phyloP scores from a whole-genome alignment of 2,113 vertebrate species.

The Chloebia gouldiae region DNA sequence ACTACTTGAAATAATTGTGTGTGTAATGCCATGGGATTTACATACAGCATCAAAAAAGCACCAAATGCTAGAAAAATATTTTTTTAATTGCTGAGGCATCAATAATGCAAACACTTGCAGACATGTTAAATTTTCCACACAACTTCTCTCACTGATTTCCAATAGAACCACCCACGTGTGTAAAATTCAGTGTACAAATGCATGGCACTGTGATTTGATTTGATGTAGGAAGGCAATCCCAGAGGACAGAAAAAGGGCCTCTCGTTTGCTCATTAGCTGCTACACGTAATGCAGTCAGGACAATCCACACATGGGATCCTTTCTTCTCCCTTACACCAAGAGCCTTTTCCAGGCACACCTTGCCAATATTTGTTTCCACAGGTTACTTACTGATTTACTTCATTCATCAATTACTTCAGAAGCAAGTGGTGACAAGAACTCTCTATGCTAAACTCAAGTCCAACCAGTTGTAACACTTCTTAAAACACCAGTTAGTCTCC shows the following conservation, averaged over 20 bases:
- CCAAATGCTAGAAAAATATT: not conserved
- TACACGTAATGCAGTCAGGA: not conserved
- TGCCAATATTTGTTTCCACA: not conserved
- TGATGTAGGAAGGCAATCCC: not conserved
- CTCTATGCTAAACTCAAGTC: not conserved
- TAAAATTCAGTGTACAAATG: not conserved
- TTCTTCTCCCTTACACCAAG: not conserved
- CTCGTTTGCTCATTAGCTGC: not conserved
- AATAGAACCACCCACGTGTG: not conserved
- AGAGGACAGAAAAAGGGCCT: not conserved
- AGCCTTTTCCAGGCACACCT: not conserved
- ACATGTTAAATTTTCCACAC: conserved; percentile 2
- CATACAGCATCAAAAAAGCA: not conserved
- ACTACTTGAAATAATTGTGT: not conserved
- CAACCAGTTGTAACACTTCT: not conserved
- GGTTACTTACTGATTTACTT: not conserved
- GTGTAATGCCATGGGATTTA: not conserved
- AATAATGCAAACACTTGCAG: not conserved
- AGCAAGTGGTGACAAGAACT: not conserved
- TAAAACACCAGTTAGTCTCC: not conserved
- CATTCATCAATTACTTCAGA: not conserved
- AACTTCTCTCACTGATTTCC: conserved; percentile 7
- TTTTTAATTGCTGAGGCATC: conserved; percentile 17
- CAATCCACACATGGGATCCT: not conserved
- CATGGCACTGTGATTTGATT: not conserved